Evolutionary conservation across 1,140 invertebrate genomes (phyloP).

Genomic region (Macrotrachela quadricornifera): DNA sequence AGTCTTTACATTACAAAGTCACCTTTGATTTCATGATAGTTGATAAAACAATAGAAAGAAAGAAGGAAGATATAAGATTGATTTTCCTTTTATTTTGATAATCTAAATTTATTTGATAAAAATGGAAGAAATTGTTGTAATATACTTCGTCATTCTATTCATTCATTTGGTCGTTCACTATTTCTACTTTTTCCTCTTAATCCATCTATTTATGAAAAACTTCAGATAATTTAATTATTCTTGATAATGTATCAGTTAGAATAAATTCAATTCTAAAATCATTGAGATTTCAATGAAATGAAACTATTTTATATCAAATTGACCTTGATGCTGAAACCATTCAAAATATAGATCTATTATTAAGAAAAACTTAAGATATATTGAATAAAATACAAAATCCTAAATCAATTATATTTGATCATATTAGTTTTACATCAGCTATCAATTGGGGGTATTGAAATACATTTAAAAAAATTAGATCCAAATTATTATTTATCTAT

Average conservation of each 20-base stretch:
- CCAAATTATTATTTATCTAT: conserved; percentile 4
- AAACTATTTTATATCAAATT: not conserved
- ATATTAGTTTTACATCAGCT: not conserved
- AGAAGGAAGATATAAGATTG: too few species aligned
- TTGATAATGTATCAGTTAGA: not conserved
- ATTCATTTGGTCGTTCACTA: too few species aligned
- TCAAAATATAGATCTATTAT: not conserved
- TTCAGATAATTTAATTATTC: not conserved
- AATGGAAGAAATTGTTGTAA: too few species aligned
- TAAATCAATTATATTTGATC: not conserved
- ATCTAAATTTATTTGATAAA: too few species aligned
- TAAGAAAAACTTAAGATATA: not conserved
- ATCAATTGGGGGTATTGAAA: not conserved
- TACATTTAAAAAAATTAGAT: not conserved
- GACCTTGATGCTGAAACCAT: not conserved
- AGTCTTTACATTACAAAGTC: too few species aligned
- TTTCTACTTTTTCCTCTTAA: too few species aligned
- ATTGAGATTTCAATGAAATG: not conserved
- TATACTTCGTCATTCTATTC: too few species aligned
- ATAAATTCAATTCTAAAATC: conserved; percentile 3
- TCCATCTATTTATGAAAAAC: not conserved
- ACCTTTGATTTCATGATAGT: too few species aligned
- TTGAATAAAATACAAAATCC: not conserved
- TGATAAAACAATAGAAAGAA: too few species aligned
- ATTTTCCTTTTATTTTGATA: too few species aligned